Base-by-base conservation (phyloP, 2,888 invertebrate genomes). In the Acleris sparsana region DNA sequence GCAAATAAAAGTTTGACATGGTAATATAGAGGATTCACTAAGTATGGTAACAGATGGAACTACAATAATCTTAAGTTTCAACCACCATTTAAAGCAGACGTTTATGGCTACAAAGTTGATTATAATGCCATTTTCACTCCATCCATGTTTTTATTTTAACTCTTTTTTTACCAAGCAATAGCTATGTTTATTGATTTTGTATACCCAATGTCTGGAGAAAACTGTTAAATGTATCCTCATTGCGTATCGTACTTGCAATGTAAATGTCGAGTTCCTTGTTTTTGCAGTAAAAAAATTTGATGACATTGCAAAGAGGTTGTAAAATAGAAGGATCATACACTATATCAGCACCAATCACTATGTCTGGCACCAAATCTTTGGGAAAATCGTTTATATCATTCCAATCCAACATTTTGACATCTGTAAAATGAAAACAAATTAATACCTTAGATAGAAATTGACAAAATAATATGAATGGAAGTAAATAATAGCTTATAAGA, bases 201-300 rank as follows among this genome's bases (percentile, higher is more conserved):
- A 81, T 79, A 95, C 95, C 92, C 73, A 95, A 82, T 70, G 83
- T 76, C 17, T 85, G 71, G 52, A 95, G 79, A 85, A 96, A 96
- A 25, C 80, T 75, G 4, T 87, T 74, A 70, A 95, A 87, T 1
- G 96, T 96, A 1, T 93, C 86, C 75, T 92, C 84, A 87, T 96
- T 96, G 72, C 96, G 89, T 70, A 96, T 81, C 53, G 88, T 78
- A 75, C 86, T 87, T 44, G 86, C 85, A 71, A 92, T 86, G 68
- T 80, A 89, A 29, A 88, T 78, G 70, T 82, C 77, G 48, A 89
- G 67, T 49, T 78, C 7, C 18, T 72, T 76, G 75, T 91, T 91
- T 72, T 73, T 85, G 0, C 72, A 63, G 51, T 79, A 81, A 53
- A 89, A 85, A 22, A 56, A 69, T 63, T 80, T 63, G 9, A 92